Percentiles rank a stretch among this genome's conserved stretches.
Evolutionary conservation across 2,797 vertebrate species (phyloP).

Genomic region (Centropyge bicolor): DNA sequence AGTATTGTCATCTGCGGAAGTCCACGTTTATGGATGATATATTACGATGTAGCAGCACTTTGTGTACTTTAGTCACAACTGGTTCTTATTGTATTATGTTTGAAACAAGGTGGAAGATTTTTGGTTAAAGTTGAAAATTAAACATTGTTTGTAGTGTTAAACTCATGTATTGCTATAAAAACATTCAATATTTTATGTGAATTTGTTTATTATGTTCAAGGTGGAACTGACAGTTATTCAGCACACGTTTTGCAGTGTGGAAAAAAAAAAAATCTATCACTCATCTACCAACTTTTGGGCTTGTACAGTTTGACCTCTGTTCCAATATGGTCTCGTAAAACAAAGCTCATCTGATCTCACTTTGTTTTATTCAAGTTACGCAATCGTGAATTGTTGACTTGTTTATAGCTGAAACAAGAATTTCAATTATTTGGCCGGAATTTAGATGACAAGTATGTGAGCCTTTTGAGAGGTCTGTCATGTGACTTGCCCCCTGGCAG

Average conservation of each 20-base stretch:
- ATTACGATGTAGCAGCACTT: conserved; percentile 53
- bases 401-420: conserved; percentile 31
- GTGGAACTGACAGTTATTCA: neutral
- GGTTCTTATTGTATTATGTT: conserved; percentile 45
- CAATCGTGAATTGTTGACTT: neutral
- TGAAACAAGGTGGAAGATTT: conserved; percentile 14
- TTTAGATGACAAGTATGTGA: conserved; percentile 53
- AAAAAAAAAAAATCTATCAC: neutral
- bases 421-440: conserved; percentile 47
- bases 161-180: conserved; percentile 49
- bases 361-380: conserved; percentile 22
- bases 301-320: neutral
- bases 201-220: neutral
- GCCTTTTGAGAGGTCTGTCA: conserved; percentile 11
- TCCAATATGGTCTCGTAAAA: conserved; percentile 6
- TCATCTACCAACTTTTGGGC: neutral
- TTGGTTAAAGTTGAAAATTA: conserved; percentile 19
- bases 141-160: conserved; percentile 32
- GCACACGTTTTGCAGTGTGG: neutral
- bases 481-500: conserved; percentile 14
- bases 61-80: conserved; percentile 35
- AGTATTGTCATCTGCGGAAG: conserved; percentile 51
- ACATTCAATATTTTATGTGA: conserved; percentile 30
- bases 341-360: too few relatives aligned
- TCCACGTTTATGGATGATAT: conserved; percentile 17